Conservation (phyloP, 1,140 invertebrate genomes). For the Lasioglossum albipes region DNA sequence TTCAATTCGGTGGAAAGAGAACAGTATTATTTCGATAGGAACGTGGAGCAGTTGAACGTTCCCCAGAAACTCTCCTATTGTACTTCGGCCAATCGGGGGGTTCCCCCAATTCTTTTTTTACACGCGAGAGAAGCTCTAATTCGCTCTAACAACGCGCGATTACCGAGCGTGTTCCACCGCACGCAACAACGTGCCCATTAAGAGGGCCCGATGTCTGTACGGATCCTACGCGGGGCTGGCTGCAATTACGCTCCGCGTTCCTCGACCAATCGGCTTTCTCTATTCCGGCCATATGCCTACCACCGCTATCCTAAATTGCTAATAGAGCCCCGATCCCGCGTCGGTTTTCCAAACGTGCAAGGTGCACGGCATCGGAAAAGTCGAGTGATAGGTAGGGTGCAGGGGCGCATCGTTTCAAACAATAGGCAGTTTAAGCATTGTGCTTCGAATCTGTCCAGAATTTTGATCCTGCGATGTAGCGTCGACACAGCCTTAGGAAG, state of each 20-base stretch:
- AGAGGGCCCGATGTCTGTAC: constrained; percentile 30
- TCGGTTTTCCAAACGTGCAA: background rate
- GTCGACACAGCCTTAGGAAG: too few relatives aligned
- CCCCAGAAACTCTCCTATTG: background rate
- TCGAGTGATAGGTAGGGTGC: background rate
- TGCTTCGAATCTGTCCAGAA: too few relatives aligned
- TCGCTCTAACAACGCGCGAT: constrained; percentile 44
- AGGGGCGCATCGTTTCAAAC: background rate
- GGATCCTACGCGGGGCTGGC: constrained; percentile 37
- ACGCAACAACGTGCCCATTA: constrained; percentile 57
- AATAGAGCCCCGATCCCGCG: constrained; percentile 18
- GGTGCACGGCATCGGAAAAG: background rate
- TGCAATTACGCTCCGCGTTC: constrained; percentile 49
- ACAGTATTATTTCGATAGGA: background rate
- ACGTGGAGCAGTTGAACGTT: background rate
- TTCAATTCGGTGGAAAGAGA: background rate
- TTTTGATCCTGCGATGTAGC: too few relatives aligned
- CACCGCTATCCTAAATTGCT: constrained; percentile 39
- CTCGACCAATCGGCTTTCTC: constrained; percentile 23
- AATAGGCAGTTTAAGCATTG: too few relatives aligned
- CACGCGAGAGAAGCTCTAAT: constrained; percentile 41
- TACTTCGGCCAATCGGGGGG: constrained; percentile 21
- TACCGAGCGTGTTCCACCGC: constrained; percentile 43
- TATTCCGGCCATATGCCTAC: constrained; percentile 37
- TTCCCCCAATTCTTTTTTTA: constrained; percentile 51